Conservation (phyloP, 2,113 vertebrate genomes). For the Amphiprion ocellaris region DNA sequence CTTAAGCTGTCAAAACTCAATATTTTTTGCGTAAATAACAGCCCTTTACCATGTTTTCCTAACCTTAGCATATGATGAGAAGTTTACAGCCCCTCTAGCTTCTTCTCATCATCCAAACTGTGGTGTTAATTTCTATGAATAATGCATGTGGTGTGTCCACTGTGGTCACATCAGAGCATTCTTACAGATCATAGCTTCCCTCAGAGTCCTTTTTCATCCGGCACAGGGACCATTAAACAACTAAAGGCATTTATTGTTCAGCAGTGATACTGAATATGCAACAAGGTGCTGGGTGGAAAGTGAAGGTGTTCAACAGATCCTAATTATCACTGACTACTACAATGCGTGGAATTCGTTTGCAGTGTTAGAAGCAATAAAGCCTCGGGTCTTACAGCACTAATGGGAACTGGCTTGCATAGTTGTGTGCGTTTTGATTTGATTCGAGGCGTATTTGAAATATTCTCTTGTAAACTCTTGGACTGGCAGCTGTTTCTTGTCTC, state of each 20-base stretch:
- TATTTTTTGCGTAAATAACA: conserved; percentile 32
- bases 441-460: conserved; percentile 58
- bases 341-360: conserved; percentile 76
- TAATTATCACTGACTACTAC: conserved; percentile 76
- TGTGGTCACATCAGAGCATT: conserved; percentile 63
- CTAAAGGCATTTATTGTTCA: conserved; percentile 48
- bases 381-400: conserved; percentile 60
- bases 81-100: conserved; percentile 15
- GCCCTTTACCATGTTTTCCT: conserved; percentile 19
- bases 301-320: conserved; percentile 71
- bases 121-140: conserved; percentile 56
- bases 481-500: conserved; percentile 69
- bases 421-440: conserved; percentile 74
- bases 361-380: conserved; percentile 74
- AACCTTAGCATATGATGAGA: conserved; percentile 12
- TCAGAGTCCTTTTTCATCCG: conserved; percentile 31
- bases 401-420: conserved; percentile 70
- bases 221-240: conserved; percentile 46
- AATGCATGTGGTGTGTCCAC: conserved; percentile 50
- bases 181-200: conserved; percentile 44
- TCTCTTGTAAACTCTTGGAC: conserved; percentile 61
- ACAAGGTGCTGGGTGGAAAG: conserved; percentile 48
- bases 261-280: conserved; percentile 63
- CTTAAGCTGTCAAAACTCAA: conserved; percentile 49
- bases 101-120: conserved; percentile 28